A percentile compares a stretch with the other conserved stretches of the same genome.
Conservation (phyloP, 2,113 vertebrate species). For the Mugil cephalus region DNA sequence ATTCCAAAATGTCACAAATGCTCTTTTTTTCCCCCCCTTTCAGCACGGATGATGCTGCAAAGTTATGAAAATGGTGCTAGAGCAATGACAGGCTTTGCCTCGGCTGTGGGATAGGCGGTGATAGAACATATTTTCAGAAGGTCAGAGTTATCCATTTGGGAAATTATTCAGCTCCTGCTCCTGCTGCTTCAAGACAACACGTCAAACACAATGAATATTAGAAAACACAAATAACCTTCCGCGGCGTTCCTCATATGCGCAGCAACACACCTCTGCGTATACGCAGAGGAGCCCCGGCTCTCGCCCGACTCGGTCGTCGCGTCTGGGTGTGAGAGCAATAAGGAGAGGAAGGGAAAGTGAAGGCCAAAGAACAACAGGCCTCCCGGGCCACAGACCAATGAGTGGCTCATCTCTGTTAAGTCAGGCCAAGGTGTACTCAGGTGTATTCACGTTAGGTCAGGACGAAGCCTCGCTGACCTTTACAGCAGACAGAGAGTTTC, state of each 20-base stretch:
- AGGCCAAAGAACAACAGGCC: constrained; percentile 64
- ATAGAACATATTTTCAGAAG: constrained; percentile 78
- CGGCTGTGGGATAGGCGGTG: constrained; percentile 25
- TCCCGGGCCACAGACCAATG: constrained; percentile 56
- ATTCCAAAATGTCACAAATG: constrained; percentile 19
- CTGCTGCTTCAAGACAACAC: constrained; percentile 68
- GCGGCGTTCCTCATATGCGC: constrained; percentile 31
- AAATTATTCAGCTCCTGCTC: constrained; percentile 76
- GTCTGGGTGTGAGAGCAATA: constrained; percentile 46
- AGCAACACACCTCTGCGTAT: constrained; percentile 31
- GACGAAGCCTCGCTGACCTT: constrained; percentile 72
- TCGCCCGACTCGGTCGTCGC: constrained; percentile 26
- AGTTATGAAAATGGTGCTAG: constrained; percentile 28
- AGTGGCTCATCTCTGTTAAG: constrained; percentile 72
- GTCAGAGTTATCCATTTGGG: constrained; percentile 80
- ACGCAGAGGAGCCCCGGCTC: constrained; percentile 31
- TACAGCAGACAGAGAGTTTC: constrained; percentile 67
- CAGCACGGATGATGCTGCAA: constrained; percentile 30
- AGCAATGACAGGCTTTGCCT: constrained; percentile 65
- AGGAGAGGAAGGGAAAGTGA: constrained; percentile 41
- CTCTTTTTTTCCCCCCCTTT: constrained; percentile 9
- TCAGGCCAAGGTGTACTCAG: constrained; percentile 59
- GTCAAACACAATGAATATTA: constrained; percentile 72
- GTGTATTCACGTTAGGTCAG: constrained; percentile 73
- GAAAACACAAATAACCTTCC: constrained; percentile 74